These are phyloP conservation scores for Eugnorisma glareosa DNA, from an alignment of 2,888 invertebrate genomes.

Conservation along the genomic window DNA sequence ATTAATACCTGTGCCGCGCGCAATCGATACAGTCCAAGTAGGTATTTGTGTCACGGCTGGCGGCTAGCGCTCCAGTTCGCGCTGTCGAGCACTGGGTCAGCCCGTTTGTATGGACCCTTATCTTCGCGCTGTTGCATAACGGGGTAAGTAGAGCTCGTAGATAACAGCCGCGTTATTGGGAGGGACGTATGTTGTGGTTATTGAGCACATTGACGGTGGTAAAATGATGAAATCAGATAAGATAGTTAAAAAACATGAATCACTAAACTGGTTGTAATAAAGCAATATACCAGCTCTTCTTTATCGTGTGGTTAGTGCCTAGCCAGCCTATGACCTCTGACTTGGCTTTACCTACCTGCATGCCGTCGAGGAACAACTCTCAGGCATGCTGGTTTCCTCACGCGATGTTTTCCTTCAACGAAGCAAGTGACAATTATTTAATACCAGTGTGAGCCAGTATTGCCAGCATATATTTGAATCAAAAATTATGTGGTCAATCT, in stretches of 20 bases:
- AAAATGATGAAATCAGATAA: not conserved
- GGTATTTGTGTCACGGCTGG: slow-evolving; percentile 64
- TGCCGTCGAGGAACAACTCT: too few species aligned
- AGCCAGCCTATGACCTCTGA: too few species aligned
- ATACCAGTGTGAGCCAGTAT: too few species aligned
- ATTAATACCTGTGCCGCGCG: slow-evolving; percentile 24
- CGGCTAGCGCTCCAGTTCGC: slow-evolving; percentile 49
- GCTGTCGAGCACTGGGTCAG: slow-evolving; percentile 55
- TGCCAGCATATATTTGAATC: too few species aligned
- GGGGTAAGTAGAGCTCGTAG: slow-evolving; percentile 41
- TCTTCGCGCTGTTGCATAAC: slow-evolving; percentile 41
- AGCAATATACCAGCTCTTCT: not conserved
- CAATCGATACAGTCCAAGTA: slow-evolving; percentile 62
- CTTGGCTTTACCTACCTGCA: too few species aligned
- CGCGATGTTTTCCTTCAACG: too few species aligned
- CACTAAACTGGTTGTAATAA: not conserved
- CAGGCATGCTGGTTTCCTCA: too few species aligned
- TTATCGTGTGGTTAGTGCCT: too few species aligned
- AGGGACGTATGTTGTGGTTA: not conserved
- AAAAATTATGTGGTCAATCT: too few species aligned
- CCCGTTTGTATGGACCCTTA: slow-evolving; percentile 54
- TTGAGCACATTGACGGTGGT: not conserved
- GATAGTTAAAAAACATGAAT: not conserved
- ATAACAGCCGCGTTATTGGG: slow-evolving; percentile 15
- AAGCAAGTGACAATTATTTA: too few species aligned